These are phyloP conservation scores for Lordiphosa fenestrarum DNA, from an alignment of 2,888 invertebrate genomes.

Conservation along the genomic window DNA sequence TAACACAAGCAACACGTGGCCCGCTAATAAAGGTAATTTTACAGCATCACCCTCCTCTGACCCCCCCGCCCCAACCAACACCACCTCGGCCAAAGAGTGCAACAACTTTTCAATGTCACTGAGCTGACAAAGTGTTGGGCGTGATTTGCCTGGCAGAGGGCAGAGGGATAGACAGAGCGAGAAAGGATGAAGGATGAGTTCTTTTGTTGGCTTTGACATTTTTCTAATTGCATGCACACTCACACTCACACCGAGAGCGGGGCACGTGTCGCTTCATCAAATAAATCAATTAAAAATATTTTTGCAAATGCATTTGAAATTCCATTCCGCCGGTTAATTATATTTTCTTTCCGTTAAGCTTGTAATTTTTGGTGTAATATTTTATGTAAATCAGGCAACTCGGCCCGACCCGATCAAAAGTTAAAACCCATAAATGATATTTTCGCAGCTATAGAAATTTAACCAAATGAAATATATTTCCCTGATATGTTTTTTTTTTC, in stretches of 20 bases:
- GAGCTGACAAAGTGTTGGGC: constrained; percentile 46
- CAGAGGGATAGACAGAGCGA: neutral
- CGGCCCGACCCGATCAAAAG: constrained; percentile 11
- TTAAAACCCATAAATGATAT: neutral
- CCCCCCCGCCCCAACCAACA: neutral
- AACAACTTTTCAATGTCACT: constrained; percentile 63
- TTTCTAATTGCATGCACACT: constrained; percentile 55
- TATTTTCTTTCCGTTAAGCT: constrained; percentile 29
- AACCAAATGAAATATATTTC: constrained; percentile 21
- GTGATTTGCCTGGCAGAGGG: constrained; percentile 50
- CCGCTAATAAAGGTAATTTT: constrained; percentile 70
- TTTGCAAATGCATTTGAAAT: constrained; percentile 33
- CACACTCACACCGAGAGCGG: constrained; percentile 9
- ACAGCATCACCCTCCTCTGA: constrained; percentile 25
- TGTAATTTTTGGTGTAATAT: constrained; percentile 53
- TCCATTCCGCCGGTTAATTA: constrained; percentile 26
- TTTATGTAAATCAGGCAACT: constrained; percentile 45
- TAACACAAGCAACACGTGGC: constrained; percentile 60
- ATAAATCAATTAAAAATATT: constrained; percentile 2
- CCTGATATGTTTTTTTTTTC: constrained; percentile 6
- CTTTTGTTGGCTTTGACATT: constrained; percentile 57
- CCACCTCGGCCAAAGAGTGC: neutral
- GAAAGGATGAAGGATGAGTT: constrained; percentile 14
- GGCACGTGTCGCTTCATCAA: constrained; percentile 51
- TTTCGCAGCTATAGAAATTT: no score